These are phyloP conservation scores for Halocynthia roretzi DNA, from an alignment of 23 tunicate genomes.

Conservation along the genomic window DNA sequence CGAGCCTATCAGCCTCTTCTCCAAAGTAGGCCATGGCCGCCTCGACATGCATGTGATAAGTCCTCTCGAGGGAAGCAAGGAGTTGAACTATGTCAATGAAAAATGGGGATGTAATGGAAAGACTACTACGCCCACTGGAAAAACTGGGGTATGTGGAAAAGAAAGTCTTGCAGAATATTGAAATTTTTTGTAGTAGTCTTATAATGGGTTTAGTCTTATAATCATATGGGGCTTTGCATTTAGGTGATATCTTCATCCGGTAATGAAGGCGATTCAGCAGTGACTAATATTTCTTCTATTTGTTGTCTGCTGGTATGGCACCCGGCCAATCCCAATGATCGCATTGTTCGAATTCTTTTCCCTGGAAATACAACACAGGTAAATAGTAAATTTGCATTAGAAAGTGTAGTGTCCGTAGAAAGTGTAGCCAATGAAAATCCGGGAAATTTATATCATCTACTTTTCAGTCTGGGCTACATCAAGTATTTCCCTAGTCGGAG, in stretches of 20 bases:
- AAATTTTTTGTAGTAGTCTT: not conserved
- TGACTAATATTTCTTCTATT: conserved; percentile 60
- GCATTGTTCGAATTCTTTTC: conserved; percentile 64
- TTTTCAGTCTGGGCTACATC: no score
- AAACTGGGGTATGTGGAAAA: conserved; percentile 52
- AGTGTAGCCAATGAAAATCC: no score
- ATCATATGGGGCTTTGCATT: not conserved
- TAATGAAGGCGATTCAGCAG: conserved; percentile 34
- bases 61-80: conserved; percentile 48
- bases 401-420: no score
- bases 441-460: no score
- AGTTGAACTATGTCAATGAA: conserved; percentile 38
- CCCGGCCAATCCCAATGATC: conserved; percentile 45
- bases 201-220: not conserved
- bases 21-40: conserved; percentile 43
- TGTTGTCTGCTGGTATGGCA: conserved; percentile 65
- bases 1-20: conserved; percentile 51
- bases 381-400: no score
- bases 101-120: conserved; percentile 58
- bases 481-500: no score
- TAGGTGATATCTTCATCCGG: conserved; percentile 29
- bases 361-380: conserved; percentile 82
- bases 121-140: conserved; percentile 15
- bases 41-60: conserved; percentile 45
- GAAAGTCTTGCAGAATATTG: not conserved